phyloP scores from a whole-genome alignment of 2,888 invertebrate species.

The Nymphalis polychloros region DNA sequence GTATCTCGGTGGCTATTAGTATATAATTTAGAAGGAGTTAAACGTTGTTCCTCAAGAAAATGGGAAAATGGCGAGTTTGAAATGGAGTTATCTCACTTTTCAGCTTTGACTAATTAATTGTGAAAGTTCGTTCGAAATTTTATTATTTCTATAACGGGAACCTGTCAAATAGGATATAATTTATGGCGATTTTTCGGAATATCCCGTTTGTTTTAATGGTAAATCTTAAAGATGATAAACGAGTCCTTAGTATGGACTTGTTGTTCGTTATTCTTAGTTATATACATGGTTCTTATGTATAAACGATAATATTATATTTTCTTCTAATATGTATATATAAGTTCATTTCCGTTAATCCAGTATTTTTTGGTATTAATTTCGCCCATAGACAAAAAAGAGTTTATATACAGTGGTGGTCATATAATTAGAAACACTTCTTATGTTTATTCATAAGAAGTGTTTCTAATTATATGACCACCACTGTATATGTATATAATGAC shows the following conservation, averaged over 20 bases:
- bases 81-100: conserved; percentile 33
- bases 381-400: too few relatives aligned
- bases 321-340: too few relatives aligned
- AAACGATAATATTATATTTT: too few relatives aligned
- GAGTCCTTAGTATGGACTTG: neutral
- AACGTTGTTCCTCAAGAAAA: conserved; percentile 14
- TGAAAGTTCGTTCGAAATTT: conserved; percentile 28
- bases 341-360: too few relatives aligned
- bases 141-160: conserved; percentile 30
- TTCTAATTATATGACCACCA: too few relatives aligned
- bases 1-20: conserved; percentile 25
- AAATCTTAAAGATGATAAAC: conserved; percentile 8
- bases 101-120: conserved; percentile 36
- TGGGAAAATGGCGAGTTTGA: conserved; percentile 19
- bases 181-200: conserved; percentile 20
- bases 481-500: too few relatives aligned
- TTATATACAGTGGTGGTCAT: too few relatives aligned
- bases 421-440: too few relatives aligned
- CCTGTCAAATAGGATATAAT: conserved; percentile 31
- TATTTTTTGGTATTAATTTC: too few relatives aligned
- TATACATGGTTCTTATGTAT: too few relatives aligned
- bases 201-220: neutral
- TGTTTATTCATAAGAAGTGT: too few relatives aligned
- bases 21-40: conserved; percentile 29
- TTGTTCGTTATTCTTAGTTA: too few relatives aligned